Conservation (phyloP, 2,797 vertebrate genomes). For the Sternarchorhynchus goeldii region DNA sequence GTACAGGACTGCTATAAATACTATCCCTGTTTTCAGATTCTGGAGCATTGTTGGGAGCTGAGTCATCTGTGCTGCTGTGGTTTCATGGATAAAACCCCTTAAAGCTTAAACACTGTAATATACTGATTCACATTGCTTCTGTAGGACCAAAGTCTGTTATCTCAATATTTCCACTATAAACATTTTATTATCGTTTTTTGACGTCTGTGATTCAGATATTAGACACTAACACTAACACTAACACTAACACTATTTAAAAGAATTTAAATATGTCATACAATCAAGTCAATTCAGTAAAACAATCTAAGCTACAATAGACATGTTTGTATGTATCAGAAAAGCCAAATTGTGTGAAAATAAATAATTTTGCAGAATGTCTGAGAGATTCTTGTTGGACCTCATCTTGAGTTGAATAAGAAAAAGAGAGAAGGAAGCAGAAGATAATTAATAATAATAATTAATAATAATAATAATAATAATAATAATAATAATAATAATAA, state of each 20-base stretch:
- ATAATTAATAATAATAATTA: too few relatives aligned
- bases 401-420: slow-evolving; percentile 1
- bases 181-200: too few relatives aligned
- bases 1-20: slow-evolving; percentile 70
- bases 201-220: too few relatives aligned
- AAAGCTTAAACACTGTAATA: slow-evolving; percentile 31
- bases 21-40: slow-evolving; percentile 59
- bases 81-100: slow-evolving; percentile 27
- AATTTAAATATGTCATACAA: too few relatives aligned
- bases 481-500: too few relatives aligned
- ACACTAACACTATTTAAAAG: too few relatives aligned
- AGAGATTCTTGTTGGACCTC: background rate
- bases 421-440: background rate
- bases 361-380: background rate
- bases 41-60: slow-evolving; percentile 17
- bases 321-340: too few relatives aligned
- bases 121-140: slow-evolving; percentile 27
- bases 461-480: too few relatives aligned
- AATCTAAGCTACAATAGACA: too few relatives aligned
- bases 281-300: too few relatives aligned
- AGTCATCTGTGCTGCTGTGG: slow-evolving; percentile 28
- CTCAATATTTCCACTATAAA: background rate
- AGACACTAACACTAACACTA: too few relatives aligned
- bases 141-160: background rate
- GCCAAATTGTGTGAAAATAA: too few relatives aligned